Percentiles rank a stretch among this genome's conserved stretches.
Evolutionary conservation across 2,797 vertebrate species (phyloP).

Genomic region (Protonibea diacanthus): DNA sequence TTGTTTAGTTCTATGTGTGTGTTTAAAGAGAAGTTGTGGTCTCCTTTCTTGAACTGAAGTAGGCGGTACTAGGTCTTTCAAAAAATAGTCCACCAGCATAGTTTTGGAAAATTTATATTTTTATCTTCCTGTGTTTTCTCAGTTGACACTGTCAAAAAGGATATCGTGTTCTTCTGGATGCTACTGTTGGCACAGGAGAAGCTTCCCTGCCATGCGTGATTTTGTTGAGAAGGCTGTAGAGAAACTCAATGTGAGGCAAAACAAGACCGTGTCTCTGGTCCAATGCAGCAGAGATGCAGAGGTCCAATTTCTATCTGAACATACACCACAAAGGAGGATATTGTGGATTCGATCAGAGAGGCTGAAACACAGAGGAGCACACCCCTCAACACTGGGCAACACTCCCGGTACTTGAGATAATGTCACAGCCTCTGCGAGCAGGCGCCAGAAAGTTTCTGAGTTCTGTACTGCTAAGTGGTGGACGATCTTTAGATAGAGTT

Average conservation of each 20-base stretch:
- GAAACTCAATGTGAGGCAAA: too few relatives aligned
- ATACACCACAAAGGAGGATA: too few relatives aligned
- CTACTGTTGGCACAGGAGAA: slow-evolving; percentile 37
- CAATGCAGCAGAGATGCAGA: not conserved
- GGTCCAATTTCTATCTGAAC: slow-evolving; percentile 9
- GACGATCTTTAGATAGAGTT: too few relatives aligned
- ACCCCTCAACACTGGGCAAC: slow-evolving; percentile 64
- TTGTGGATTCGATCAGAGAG: not conserved
- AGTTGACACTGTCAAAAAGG: slow-evolving; percentile 57
- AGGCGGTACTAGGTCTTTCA: not conserved
- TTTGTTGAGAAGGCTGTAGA: slow-evolving; percentile 85
- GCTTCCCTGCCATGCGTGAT: slow-evolving; percentile 85
- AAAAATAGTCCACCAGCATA: too few relatives aligned
- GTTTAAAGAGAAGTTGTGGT: not conserved
- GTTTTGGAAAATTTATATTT: too few relatives aligned
- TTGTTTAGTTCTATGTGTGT: not conserved
- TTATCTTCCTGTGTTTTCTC: too few relatives aligned
- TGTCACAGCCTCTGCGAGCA: too few relatives aligned
- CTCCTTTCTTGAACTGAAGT: not conserved
- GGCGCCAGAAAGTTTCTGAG: too few relatives aligned
- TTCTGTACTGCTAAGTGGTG: too few relatives aligned
- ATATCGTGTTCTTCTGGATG: too few relatives aligned
- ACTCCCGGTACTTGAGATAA: too few relatives aligned
- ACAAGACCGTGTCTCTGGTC: not conserved
- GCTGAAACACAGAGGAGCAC: slow-evolving; percentile 69